Evolutionary conservation across 2,888 invertebrate species (phyloP), one percentile per base, ranked within the genome.

Genomic region (Ochropacha duplaris): DNA sequence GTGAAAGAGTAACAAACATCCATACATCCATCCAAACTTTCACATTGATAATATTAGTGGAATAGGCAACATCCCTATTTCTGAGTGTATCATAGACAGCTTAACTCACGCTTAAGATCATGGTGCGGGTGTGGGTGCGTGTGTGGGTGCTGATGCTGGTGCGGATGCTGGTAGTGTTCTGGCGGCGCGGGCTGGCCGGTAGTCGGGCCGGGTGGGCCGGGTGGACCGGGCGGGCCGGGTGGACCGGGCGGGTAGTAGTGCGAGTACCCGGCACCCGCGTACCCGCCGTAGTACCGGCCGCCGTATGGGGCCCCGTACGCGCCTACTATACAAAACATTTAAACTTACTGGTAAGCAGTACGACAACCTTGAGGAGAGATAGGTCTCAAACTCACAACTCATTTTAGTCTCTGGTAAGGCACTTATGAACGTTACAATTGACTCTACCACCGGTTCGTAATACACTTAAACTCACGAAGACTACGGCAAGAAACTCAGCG

Each of bases 271-370:
- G 22, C 49, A 60, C 72, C 81, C 59, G 72, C 83, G 83, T 87
- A 84, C 34, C 86, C 83, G 57, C 81, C 78, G 84, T 87, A 90
- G 85, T 90, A 91, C 36, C 89, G 84, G 0, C 80, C 83, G 60
- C 85, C 85, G 82, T 90, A 90, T 39, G 82, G 74, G 8, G 78
- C 81, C 39, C 84, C 88, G 77, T 89, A 88, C 0, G 81, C 87
- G 2, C 86, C 88, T 69, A 70, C 36, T 36, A 4, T 31, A 9
- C 12, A 31, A 11, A 31, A 12, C 31, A 31, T 12, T 12, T 1
- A 12, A 2, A 1, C 5, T 2, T 31, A n/a, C n/a, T n/a, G n/a
- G n/a, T n/a, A n/a, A n/a, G n/a, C n/a, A n/a, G n/a, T n/a, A n/a
- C n/a, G n/a, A n/a, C n/a, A n/a, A n/a, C n/a, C n/a, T n/a, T n/a